These are phyloP conservation scores for Drosophila equinoxialis DNA, from an alignment of 1,140 invertebrate species.

Conservation along the genomic window DNA sequence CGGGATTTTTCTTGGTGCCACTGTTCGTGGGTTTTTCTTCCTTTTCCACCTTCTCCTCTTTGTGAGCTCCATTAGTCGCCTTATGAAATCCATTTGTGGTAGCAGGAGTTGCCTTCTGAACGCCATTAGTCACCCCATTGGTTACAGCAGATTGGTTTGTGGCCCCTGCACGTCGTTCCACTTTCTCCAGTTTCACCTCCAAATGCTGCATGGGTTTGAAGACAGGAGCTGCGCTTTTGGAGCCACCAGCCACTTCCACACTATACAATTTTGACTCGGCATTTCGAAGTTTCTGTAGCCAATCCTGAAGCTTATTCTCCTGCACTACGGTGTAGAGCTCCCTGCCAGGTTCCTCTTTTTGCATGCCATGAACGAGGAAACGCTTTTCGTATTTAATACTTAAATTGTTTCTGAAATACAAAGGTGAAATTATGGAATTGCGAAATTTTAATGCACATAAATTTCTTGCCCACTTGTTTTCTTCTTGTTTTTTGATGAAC, in stretches of 20 bases:
- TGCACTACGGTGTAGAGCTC: conserved; percentile 72
- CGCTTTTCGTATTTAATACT: conserved; percentile 59
- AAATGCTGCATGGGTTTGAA: conserved; percentile 71
- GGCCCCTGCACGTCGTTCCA: conserved; percentile 32
- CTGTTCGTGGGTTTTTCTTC: conserved; percentile 2
- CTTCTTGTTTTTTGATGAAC: conserved; percentile 59
- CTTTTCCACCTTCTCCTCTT: conserved; percentile 36
- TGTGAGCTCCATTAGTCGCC: conserved; percentile 16
- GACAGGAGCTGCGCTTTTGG: conserved; percentile 59
- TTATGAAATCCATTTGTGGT: background rate
- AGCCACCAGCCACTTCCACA: conserved; percentile 72
- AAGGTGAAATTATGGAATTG: background rate
- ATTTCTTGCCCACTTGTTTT: conserved; percentile 25
- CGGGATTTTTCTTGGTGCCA: conserved; percentile 25
- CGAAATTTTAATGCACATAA: background rate
- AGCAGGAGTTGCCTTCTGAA: background rate
- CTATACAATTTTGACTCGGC: conserved; percentile 65
- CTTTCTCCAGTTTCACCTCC: conserved; percentile 47
- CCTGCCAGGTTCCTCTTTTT: conserved; percentile 14
- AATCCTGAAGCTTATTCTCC: conserved; percentile 64
- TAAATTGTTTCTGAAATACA: conserved; percentile 5
- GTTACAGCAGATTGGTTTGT: background rate
- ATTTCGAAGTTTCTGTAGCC: conserved; percentile 66
- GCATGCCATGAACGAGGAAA: conserved; percentile 63
- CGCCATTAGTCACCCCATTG: conserved; percentile 53